Percentiles rank a stretch among this genome's conserved stretches.
Evolutionary conservation across 2,113 vertebrate genomes (phyloP).

Genomic region (Myiopsitta monachus): DNA sequence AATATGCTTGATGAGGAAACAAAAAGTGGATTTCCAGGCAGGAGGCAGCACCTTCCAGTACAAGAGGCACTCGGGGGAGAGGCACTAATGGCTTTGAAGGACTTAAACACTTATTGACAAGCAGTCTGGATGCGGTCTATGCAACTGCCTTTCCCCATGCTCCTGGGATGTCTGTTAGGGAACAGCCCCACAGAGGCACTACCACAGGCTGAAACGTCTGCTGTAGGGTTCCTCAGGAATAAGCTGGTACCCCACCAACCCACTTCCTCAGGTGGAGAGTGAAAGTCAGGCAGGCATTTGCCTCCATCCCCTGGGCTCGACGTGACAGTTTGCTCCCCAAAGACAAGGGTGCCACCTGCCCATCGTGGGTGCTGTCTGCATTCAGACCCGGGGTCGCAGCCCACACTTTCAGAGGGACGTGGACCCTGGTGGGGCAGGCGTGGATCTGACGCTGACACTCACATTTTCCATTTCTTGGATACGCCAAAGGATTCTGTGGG

Average conservation of each 20-base stretch:
- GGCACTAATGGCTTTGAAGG: slow-evolving; percentile 7
- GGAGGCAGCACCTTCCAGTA: slow-evolving; percentile 30
- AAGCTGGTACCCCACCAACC: background rate
- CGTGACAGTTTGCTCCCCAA: rapidly evolving
- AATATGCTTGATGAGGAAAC: background rate
- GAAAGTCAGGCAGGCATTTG: background rate
- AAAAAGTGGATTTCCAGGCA: background rate
- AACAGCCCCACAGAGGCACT: background rate
- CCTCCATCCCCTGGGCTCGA: rapidly evolving
- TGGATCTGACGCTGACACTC: background rate
- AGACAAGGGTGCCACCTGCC: background rate
- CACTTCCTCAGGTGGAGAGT: background rate
- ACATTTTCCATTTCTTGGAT: background rate
- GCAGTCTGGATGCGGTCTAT: background rate
- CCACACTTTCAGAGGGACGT: background rate
- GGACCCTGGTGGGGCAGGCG: background rate
- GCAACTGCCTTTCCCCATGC: background rate
- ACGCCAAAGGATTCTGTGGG: rapidly evolving
- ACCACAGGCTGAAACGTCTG: rapidly evolving
- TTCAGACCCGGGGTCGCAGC: background rate
- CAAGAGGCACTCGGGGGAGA: background rate
- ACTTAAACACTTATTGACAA: background rate
- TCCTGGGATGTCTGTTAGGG: background rate
- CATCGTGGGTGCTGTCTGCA: rapidly evolving
- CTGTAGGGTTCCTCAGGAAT: background rate